Evolutionary conservation across 2,888 invertebrate genomes (phyloP).

Genomic region (Eledona agricola): DNA sequence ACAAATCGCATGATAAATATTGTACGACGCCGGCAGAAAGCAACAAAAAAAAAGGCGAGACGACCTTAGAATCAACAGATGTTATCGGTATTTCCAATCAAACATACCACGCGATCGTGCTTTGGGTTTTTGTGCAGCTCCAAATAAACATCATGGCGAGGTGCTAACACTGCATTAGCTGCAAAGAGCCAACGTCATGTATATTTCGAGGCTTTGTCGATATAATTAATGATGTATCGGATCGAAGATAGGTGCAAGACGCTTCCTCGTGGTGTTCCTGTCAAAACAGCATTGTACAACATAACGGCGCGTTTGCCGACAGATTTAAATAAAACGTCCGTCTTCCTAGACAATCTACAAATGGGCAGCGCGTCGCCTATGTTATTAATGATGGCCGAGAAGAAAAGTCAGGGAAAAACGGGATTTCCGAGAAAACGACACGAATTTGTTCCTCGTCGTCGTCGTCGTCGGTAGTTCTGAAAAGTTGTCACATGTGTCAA

Average conservation of each 20-base stretch:
- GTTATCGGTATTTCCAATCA: too few species aligned
- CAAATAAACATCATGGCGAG: too few species aligned
- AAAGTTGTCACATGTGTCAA: constrained; percentile 25
- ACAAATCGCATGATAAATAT: constrained; percentile 15
- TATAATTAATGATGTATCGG: constrained; percentile 30
- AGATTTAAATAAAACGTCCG: constrained; percentile 24
- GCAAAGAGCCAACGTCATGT: constrained; percentile 24
- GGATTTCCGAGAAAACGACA: neutral
- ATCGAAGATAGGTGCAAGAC: constrained; percentile 4
- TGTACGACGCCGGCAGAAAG: too few species aligned
- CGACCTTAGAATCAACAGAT: too few species aligned
- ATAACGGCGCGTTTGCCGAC: constrained; percentile 11
- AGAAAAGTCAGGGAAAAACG: neutral
- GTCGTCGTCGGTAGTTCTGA: constrained; percentile 6
- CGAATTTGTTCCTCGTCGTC: too few species aligned
- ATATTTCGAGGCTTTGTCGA: constrained; percentile 23
- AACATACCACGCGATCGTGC: too few species aligned
- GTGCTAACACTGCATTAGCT: too few species aligned
- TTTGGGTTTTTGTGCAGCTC: too few species aligned
- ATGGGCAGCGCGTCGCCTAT: constrained; percentile 8
- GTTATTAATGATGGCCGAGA: constrained; percentile 2
- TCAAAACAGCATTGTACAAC: constrained; percentile 30
- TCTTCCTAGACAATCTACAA: constrained; percentile 9
- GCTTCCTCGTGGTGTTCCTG: constrained; percentile 32
- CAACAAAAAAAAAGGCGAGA: too few species aligned